phyloP scores from a whole-genome alignment of 2,888 invertebrate genomes.

The Chaetoderma sp. region DNA sequence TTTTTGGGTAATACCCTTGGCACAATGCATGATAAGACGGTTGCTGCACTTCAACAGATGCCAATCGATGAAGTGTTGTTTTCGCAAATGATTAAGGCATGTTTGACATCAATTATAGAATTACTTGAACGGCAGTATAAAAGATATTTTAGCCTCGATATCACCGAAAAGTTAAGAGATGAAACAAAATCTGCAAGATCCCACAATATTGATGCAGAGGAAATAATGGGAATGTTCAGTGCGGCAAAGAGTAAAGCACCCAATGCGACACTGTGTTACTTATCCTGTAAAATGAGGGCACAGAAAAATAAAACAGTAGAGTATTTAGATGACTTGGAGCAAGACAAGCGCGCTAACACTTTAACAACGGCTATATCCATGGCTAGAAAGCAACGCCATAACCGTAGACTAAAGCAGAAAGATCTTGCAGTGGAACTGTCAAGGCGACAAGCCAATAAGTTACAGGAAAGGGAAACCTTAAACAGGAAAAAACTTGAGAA shows the following conservation, averaged over 20 bases:
- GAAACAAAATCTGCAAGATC: conserved; percentile 24
- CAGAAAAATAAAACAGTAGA: conserved; percentile 8
- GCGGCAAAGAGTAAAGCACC: conserved; percentile 17
- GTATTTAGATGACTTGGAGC: conserved; percentile 11
- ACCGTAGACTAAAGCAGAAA: background rate
- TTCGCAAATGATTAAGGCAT: background rate
- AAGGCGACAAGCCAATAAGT: background rate
- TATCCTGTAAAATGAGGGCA: conserved; percentile 17
- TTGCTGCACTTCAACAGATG: background rate
- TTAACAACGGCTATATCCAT: conserved; percentile 4
- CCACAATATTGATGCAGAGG: conserved; percentile 31
- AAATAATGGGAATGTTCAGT: conserved; percentile 28
- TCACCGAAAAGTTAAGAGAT: conserved; percentile 21
- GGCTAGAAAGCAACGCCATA: conserved; percentile 9
- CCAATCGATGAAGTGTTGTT: background rate
- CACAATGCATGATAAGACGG: background rate
- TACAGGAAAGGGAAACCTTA: background rate
- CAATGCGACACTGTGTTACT: conserved; percentile 20
- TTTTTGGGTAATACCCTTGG: conserved; percentile 3
- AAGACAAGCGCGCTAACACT: background rate
- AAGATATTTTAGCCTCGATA: conserved; percentile 16
- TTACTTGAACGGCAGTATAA: conserved; percentile 27
- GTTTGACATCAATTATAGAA: background rate
- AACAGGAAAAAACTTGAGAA: conserved; percentile 21
- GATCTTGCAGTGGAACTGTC: conserved; percentile 2